Evolutionary conservation across 2,113 vertebrate genomes (phyloP).

Genomic region (Ceratotherium simum): DNA sequence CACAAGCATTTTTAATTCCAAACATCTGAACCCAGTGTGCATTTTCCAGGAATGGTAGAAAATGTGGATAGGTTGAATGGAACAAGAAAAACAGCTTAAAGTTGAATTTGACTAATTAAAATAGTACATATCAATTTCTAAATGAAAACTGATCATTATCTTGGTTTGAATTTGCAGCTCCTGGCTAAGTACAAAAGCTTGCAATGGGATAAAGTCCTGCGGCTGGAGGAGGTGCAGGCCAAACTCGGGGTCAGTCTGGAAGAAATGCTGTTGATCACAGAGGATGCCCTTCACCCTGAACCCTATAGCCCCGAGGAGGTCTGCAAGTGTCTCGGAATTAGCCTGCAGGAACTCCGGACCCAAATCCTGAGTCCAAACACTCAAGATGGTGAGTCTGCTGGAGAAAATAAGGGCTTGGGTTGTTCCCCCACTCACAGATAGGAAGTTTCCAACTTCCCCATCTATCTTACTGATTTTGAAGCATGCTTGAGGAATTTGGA

Average conservation of each 20-base stretch:
- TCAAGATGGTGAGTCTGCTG: slow-evolving; percentile 90
- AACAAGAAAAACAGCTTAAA: slow-evolving; percentile 65
- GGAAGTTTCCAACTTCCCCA: neutral
- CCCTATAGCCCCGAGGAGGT: slow-evolving; percentile 95
- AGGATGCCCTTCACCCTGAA: slow-evolving; percentile 93
- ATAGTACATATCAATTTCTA: slow-evolving; percentile 27
- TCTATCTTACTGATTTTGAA: slow-evolving; percentile 11
- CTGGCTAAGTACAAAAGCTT: slow-evolving; percentile 89
- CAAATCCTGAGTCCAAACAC: slow-evolving; percentile 93
- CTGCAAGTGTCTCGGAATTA: slow-evolving; percentile 92
- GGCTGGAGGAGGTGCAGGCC: slow-evolving; percentile 92
- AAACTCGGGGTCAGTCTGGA: slow-evolving; percentile 90
- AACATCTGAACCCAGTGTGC: slow-evolving; percentile 54
- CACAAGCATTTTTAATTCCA: slow-evolving; percentile 68
- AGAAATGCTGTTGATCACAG: slow-evolving; percentile 93
- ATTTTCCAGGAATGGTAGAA: slow-evolving; percentile 58
- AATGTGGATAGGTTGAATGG: slow-evolving; percentile 40
- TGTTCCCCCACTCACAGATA: neutral
- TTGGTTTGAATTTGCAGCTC: slow-evolving; percentile 84
- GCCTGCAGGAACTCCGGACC: slow-evolving; percentile 88
- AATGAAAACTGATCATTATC: slow-evolving; percentile 58
- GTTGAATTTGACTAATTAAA: slow-evolving; percentile 22
- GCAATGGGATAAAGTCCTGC: slow-evolving; percentile 87
- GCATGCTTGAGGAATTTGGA: neutral
- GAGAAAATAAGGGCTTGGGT: neutral